Conservation (phyloP, 2,113 vertebrate species). For the Phalacrocorax brasilianus region DNA sequence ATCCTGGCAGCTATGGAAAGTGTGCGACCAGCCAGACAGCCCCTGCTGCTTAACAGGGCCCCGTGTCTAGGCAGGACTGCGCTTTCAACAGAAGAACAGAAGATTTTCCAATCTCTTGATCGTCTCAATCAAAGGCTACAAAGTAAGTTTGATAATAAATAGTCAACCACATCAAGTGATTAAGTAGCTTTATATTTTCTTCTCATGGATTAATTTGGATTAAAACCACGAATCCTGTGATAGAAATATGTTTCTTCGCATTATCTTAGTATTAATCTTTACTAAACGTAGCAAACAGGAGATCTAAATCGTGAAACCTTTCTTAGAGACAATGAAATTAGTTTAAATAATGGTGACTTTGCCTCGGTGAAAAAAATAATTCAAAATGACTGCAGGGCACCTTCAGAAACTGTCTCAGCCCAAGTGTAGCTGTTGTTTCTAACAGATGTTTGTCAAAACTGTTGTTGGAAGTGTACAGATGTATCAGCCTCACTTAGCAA, state of each 20-base stretch:
- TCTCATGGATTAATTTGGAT: background rate
- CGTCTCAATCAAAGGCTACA: constrained; percentile 82
- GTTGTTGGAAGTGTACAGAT: background rate
- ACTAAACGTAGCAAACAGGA: background rate
- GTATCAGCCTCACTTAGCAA: background rate
- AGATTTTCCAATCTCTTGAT: constrained; percentile 84
- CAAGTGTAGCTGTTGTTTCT: background rate
- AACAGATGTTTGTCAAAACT: background rate
- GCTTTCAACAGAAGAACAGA: constrained; percentile 85
- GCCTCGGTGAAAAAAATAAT: background rate
- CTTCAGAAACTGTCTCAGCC: background rate
- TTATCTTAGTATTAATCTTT: background rate
- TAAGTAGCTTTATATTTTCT: background rate
- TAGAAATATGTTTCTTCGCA: background rate
- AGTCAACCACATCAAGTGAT: background rate
- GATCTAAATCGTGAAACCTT: background rate
- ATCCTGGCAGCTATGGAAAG: constrained; percentile 68
- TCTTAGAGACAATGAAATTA: background rate
- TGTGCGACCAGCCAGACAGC: constrained; percentile 48
- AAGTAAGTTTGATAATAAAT: constrained; percentile 72
- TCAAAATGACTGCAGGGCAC: background rate
- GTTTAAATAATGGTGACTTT: background rate
- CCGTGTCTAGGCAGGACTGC: constrained; percentile 13
- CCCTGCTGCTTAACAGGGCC: background rate
- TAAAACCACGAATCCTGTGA: background rate